Evolutionary conservation across 30 jellyfish, hydroid and myxozoan genomes (phyloP), one percentile per base, ranked within the genome.

Genomic region (Rhopilema esculentum): DNA sequence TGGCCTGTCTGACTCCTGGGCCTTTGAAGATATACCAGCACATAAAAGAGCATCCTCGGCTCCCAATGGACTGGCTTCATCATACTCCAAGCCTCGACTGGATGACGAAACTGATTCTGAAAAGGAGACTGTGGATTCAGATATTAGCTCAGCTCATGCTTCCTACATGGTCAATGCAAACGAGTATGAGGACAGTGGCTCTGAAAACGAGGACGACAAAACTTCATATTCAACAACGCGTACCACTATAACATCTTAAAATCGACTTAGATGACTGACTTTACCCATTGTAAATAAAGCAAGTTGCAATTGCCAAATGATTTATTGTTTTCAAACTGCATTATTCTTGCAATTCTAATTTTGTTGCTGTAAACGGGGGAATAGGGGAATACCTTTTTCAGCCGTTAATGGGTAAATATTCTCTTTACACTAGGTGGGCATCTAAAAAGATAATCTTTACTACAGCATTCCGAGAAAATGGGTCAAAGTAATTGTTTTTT

Each of bases 141-240:
- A 85, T 21, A 0, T 85, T 77, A 85, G 94, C 62, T 74, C 89
- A 27, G 94, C 94, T 50, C 94, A 85, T 63, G 94, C 88, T 8
- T 77, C 64, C 27, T 85, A 52, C 64, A 57, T 26, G 70, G 86
- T 50, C 22, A 88, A 50, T 9, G 88, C 62, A 25, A 82, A 61
- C 23, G 88, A 85, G 29, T 23, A 23, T 7, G 73, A 62, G 65
- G 28, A 40, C 57, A n/a, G n/a, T n/a, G n/a, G n/a, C n/a, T 12
- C 12, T 40, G 57, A 40, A 40, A 40, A 40, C 57, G 57, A 40
- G 57, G 57, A 40, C 6, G 12, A 40, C 57, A 12, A 40, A 12
- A 40, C 57, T 2, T 40, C 57, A 6, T 40, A 40, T 12, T 40
- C 57, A 2, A 40, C 57, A 2, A 12, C 9, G 9, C 57, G 57